phyloP scores from a whole-genome alignment of 2,797 vertebrate species.

The Dicrostonyx torquatus region DNA sequence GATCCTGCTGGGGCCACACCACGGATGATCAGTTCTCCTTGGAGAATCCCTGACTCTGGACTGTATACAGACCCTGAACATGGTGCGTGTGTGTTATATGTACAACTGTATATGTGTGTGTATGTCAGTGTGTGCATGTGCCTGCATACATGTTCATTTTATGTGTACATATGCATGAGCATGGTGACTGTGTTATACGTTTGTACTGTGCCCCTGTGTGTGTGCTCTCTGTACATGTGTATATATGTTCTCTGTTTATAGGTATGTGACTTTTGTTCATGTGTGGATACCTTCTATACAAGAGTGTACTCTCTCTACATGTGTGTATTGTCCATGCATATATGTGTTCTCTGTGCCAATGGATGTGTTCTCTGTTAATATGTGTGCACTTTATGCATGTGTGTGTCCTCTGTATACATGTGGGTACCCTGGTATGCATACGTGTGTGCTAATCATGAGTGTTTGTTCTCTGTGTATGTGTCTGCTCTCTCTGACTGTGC shows the following conservation, averaged over 20 bases:
- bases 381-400: background rate
- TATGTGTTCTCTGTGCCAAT: rapidly evolving
- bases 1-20: background rate
- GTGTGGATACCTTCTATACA: background rate
- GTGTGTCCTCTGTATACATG: no score
- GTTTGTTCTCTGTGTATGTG: background rate
- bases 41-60: background rate
- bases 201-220: background rate
- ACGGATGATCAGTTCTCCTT: background rate
- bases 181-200: background rate
- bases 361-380: background rate
- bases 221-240: rapidly evolving
- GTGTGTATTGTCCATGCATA: background rate
- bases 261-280: background rate
- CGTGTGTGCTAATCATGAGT: background rate
- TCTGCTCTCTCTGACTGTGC: background rate
- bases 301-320: background rate
- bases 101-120: background rate
- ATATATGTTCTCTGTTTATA: background rate
- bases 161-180: background rate
- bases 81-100: background rate
- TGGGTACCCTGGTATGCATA: rapidly evolving
- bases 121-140: no score
- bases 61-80: background rate
- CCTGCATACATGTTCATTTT: background rate